phyloP scores from a whole-genome alignment of 2,113 vertebrate species.

The Oncorhynchus clarkii region DNA sequence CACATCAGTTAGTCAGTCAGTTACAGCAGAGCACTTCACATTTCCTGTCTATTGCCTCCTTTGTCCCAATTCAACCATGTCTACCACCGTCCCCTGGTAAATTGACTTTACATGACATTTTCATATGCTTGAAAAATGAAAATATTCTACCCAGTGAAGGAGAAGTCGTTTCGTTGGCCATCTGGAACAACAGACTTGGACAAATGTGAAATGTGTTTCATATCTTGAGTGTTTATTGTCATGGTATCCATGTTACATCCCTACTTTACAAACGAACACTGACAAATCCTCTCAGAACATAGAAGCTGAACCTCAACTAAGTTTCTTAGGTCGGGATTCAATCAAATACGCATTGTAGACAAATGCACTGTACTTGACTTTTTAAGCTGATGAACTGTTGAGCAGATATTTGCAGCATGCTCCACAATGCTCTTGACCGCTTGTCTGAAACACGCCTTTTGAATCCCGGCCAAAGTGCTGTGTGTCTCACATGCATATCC shows the following conservation, averaged over 20 bases:
- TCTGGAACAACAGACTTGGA: neutral
- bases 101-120: neutral
- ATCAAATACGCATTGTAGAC: too few relatives aligned
- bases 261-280: too few relatives aligned
- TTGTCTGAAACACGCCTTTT: too few relatives aligned
- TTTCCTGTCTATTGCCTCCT: neutral
- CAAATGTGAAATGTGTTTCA: neutral
- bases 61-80: neutral
- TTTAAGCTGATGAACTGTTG: too few relatives aligned
- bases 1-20: neutral
- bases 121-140: neutral
- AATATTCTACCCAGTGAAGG: neutral
- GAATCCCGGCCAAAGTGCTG: too few relatives aligned
- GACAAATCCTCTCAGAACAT: neutral
- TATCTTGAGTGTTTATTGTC: neutral
- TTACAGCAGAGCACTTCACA: neutral
- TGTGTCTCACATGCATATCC: too few relatives aligned
- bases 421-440: neutral
- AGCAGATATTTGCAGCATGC: too few relatives aligned
- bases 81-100: neutral
- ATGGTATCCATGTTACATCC: neutral
- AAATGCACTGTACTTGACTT: too few relatives aligned
- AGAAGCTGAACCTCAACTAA: too few relatives aligned
- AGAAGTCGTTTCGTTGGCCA: neutral
- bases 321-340: too few relatives aligned